These are phyloP conservation scores for Cyclophora punctaria DNA, from an alignment of 2,888 invertebrate genomes.

Conservation along the genomic window DNA sequence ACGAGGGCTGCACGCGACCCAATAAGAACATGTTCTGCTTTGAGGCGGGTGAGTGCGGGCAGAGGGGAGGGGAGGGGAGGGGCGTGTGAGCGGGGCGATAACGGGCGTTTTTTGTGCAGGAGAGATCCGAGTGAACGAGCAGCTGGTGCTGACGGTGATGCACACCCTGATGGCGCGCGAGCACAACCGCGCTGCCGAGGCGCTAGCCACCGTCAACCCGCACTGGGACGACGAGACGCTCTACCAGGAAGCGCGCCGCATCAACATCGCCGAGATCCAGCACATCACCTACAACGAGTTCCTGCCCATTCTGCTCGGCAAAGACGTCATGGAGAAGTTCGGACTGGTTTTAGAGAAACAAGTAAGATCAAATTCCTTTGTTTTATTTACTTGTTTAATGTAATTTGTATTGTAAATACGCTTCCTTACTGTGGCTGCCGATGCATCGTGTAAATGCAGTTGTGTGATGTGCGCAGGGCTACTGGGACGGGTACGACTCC, in stretches of 20 bases:
- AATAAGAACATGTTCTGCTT: conserved; percentile 94
- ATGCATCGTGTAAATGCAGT: conserved; percentile 2
- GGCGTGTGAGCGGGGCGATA: not conserved
- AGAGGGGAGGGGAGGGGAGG: not conserved
- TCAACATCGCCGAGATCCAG: conserved; percentile 90
- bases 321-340: conserved; percentile 93
- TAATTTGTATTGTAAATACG: too few species aligned
- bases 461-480: conserved; percentile 65
- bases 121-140: conserved; percentile 94
- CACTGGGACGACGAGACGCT: conserved; percentile 96
- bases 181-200: conserved; percentile 89
- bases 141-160: conserved; percentile 91
- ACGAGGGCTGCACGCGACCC: conserved; percentile 93
- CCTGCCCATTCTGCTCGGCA: conserved; percentile 89
- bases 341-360: conserved; percentile 88
- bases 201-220: conserved; percentile 85
- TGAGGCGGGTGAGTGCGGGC: conserved; percentile 82
- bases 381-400: too few species aligned
- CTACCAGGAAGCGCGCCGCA: conserved; percentile 90
- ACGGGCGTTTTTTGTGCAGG: conserved; percentile 56
- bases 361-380: conserved; percentile 37
- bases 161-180: conserved; percentile 93
- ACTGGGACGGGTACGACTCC: conserved; percentile 89
- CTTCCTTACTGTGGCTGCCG: too few species aligned
- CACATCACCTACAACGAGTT: conserved; percentile 94